A percentile compares a stretch with the other conserved stretches of the same genome.
Evolutionary conservation across 2,797 vertebrate species (phyloP).

Genomic region (Rachycentron canadum): DNA sequence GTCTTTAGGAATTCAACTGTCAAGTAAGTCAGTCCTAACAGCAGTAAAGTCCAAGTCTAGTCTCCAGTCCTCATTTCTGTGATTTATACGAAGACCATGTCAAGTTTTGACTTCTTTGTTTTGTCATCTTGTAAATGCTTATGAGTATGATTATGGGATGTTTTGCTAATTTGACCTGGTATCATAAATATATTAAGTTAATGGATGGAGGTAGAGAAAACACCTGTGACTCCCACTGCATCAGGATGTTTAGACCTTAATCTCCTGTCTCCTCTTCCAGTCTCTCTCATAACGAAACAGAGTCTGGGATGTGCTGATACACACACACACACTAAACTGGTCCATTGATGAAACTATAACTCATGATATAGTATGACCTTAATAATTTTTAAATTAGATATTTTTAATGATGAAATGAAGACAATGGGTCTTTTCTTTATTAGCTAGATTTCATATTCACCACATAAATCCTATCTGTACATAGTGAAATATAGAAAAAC

Average conservation of each 20-base stretch:
- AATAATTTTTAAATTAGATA: neutral
- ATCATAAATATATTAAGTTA: neutral
- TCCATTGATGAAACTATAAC: neutral
- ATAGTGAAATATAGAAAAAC: neutral
- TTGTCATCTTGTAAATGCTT: neutral
- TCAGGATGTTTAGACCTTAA: constrained; percentile 59
- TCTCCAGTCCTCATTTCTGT: neutral
- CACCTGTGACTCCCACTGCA: constrained; percentile 17
- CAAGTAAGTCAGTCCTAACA: neutral
- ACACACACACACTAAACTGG: neutral
- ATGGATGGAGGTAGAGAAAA: neutral
- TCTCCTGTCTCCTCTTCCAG: constrained; percentile 55
- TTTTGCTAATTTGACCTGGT: neutral
- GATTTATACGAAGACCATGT: neutral
- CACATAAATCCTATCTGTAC: neutral
- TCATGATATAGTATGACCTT: neutral
- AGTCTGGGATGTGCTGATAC: neutral
- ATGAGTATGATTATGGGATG: neutral
- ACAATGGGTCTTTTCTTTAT: neutral
- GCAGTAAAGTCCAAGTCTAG: neutral
- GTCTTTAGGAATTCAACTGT: neutral
- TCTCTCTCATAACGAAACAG: constrained; percentile 36
- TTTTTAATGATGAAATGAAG: neutral
- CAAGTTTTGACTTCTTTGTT: neutral
- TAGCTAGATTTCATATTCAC: neutral